These are phyloP conservation scores for Philypnodon macrostomus DNA, from an alignment of 2,797 vertebrate species.

Conservation along the genomic window DNA sequence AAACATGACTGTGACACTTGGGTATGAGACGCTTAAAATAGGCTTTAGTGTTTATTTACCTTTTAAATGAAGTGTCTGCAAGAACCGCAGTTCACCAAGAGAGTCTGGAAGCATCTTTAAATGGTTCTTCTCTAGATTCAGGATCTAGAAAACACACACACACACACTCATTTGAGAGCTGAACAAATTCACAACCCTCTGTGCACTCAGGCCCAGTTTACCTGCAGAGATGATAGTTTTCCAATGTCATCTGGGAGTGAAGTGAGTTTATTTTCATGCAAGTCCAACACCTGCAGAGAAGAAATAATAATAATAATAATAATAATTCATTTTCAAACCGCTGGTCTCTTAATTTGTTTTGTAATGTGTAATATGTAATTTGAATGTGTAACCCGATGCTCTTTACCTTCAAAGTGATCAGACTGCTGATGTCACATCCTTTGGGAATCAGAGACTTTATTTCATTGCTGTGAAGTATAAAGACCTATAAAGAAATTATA, in stretches of 20 bases:
- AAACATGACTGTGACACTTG: background rate
- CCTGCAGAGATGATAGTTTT: conserved; percentile 85
- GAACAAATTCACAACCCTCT: background rate
- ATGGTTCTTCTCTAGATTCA: conserved; percentile 89
- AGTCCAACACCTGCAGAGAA: conserved; percentile 85
- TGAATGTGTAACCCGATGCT: background rate
- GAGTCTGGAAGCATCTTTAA: conserved; percentile 84
- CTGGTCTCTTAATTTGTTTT: background rate
- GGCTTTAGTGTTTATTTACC: no score
- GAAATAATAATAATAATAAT: conserved; percentile 16
- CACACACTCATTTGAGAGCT: background rate
- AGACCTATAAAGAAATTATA: conserved; percentile 76
- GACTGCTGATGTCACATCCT: conserved; percentile 80
- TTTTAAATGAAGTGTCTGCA: conserved; percentile 90
- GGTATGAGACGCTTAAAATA: no score
- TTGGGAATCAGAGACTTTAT: conserved; percentile 85
- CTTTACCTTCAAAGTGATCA: conserved; percentile 87
- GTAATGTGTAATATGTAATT: no score
- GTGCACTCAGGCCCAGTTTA: conserved; percentile 41
- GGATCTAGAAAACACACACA: conserved; percentile 75
- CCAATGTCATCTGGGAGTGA: conserved; percentile 86
- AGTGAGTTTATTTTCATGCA: conserved; percentile 87
- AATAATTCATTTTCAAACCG: no score
- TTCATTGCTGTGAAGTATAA: conserved; percentile 88
- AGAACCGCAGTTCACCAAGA: conserved; percentile 79